Base-by-base conservation (phyloP, 1,140 invertebrate genomes). In the Cheumatopsyche charites region DNA sequence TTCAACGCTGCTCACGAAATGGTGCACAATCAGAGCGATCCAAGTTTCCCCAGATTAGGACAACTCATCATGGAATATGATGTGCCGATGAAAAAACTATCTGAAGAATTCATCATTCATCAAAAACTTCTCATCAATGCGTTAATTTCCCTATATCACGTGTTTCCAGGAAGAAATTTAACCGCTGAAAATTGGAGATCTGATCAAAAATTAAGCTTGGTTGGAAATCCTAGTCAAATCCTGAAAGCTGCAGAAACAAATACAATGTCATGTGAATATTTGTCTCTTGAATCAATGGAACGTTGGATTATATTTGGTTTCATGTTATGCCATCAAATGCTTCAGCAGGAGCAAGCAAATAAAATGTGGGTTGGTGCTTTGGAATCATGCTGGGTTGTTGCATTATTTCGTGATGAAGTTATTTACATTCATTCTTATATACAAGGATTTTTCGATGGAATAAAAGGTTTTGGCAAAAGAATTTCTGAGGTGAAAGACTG, bases 21-120 rank as follows among this genome's bases (percentile, higher is more conserved):
- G 88, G 90, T 95, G 15, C 90, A 99, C 80, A 94, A 90, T 77
- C 91, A 95, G 78, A 90, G 93, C 45, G 97, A 99, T 83, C 86
- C 90, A 0, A 95, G 94, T 77, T 99, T 98, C 84, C 97, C 96
- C 11, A 86, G 96, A 17, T 83, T 99, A 25, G 97, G 97, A 0
- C 95, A 98, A 83, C 91, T 99, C 91, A 98, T 99, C 67, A 90
- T 98, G 77, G 98, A 99, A 79, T 99, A 99, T 83, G 98, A 99
- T 82, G 87, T 90, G 25, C 98, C 98, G 4, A 81, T 99, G 41
- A 98, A 97, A 80, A 99, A 98, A 79, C 85, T 99, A 0, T 91
- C 93, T 0, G 98, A 99, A 83, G 98, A 99, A 82, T 98, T 99
- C 85, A 89, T 95, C 25, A 95, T 96, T 0, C 96, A 99, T 83